phyloP scores from a whole-genome alignment of 2,113 vertebrate species.

The Oncorhynchus tshawytscha region DNA sequence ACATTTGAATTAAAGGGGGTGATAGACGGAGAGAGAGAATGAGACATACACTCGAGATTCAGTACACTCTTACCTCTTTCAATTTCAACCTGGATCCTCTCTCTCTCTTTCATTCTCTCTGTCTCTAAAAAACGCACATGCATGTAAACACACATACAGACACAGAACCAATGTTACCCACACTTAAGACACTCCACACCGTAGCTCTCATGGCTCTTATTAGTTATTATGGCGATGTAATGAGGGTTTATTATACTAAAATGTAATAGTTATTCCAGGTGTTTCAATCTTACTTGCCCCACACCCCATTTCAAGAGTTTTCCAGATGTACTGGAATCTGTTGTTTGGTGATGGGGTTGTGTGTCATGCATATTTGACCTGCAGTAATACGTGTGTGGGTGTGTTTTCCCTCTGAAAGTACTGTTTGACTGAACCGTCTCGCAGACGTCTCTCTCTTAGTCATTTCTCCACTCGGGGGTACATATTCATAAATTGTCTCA shows the following conservation, averaged over 20 bases:
- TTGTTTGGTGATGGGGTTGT: conserved; percentile 15
- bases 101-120: too few relatives aligned
- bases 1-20: background rate
- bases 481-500: too few relatives aligned
- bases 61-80: too few relatives aligned
- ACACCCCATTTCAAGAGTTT: conserved; percentile 15
- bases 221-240: too few relatives aligned
- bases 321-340: conserved; percentile 12
- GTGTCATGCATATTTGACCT: conserved; percentile 26
- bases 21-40: background rate
- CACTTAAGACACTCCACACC: too few relatives aligned
- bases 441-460: conserved; percentile 15
- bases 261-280: too few relatives aligned
- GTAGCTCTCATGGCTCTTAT: too few relatives aligned
- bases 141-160: conserved; percentile 8
- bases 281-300: too few relatives aligned
- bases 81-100: too few relatives aligned
- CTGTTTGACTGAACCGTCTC: conserved; percentile 32
- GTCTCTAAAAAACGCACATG: background rate
- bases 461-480: conserved; percentile 28
- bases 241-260: too few relatives aligned
- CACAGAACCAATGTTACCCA: background rate
- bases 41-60: background rate
- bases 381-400: conserved; percentile 32
- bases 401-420: conserved; percentile 41